Evolutionary conservation across 2,113 vertebrate species (phyloP).

Genomic region (Cavia aperea): DNA sequence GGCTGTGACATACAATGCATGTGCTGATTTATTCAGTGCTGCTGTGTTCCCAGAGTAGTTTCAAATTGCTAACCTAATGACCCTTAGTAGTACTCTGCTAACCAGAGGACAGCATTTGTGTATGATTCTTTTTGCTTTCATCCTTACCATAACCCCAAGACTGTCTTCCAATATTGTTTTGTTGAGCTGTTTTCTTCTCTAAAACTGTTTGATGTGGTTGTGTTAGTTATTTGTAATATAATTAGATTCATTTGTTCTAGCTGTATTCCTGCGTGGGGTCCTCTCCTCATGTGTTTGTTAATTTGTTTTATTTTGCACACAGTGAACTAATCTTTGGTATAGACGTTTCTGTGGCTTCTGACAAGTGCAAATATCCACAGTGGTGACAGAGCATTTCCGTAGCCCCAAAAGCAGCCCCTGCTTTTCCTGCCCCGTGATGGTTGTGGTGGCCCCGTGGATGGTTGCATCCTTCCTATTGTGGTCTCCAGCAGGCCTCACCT

Average conservation of each 20-base stretch:
- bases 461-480: not conserved
- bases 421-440: not conserved
- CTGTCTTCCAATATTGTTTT: not conserved
- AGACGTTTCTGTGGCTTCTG: not conserved
- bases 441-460: not conserved
- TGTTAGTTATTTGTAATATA: slow-evolving; percentile 18
- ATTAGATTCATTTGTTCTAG: slow-evolving; percentile 8
- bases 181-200: not conserved
- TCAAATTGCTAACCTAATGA: not conserved
- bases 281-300: not conserved
- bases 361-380: not conserved
- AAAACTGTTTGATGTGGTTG: not conserved
- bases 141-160: not conserved
- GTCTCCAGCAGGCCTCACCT: not conserved
- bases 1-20: not conserved
- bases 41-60: not conserved
- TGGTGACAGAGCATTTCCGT: not conserved
- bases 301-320: slow-evolving; percentile 22
- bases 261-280: not conserved
- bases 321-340: slow-evolving; percentile 6
- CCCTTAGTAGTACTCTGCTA: not conserved
- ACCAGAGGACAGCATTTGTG: not conserved
- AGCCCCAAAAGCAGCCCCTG: not conserved
- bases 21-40: slow-evolving; percentile 1
- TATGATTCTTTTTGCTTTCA: not conserved